Evolutionary conservation across 2,888 invertebrate genomes (phyloP), one percentile per base, ranked within the genome.

Genomic region (Cordilura impudica): DNA sequence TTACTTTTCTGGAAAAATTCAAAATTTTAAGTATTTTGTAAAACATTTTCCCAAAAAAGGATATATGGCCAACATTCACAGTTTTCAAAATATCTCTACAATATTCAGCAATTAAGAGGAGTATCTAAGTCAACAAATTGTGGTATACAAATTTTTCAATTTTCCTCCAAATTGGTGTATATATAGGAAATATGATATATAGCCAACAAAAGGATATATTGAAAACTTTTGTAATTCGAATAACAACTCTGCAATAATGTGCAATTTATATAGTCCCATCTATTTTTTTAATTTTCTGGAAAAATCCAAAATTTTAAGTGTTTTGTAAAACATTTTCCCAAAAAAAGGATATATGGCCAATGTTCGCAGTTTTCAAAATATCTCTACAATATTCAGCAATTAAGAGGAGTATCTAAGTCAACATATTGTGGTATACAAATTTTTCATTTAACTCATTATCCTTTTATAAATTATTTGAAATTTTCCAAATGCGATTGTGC

Each of bases 341-440:
- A 43, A 60, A n/a, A 60, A 60, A 45, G 45, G 60, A 60, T 43
- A 60, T 60, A 16, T 23, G 43, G 4, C 3, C 8, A 43, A 23
- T 23, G 39, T 43, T 23, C 2, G 12, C 8, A 31, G 2, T 31
- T 5, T 31, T 10, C 12, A 12, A 3, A 10, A 2, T 31, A 31
- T 10, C 2, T 31, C 8, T 10, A 31, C 12, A 6, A 10, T 10
- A 31, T 4, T 31, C 3, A 2, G 31, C 10, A 31, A 12, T 31
- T 8, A 4, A 31, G 8, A 10, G 1, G 2, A 10, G 8, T 31
- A 10, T 10, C 10, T 1, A 31, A 8, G 2, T 1, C n/a, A n/a
- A n/a, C 31, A 31, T 10, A 31, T 31, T 31, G 31, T 31, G 10
- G 8, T 10, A 12, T 10, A 31, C 12, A 31, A 1, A 31, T 31